Conservation (phyloP, 1,140 invertebrate species). For the Brevipalpus yothersi region DNA sequence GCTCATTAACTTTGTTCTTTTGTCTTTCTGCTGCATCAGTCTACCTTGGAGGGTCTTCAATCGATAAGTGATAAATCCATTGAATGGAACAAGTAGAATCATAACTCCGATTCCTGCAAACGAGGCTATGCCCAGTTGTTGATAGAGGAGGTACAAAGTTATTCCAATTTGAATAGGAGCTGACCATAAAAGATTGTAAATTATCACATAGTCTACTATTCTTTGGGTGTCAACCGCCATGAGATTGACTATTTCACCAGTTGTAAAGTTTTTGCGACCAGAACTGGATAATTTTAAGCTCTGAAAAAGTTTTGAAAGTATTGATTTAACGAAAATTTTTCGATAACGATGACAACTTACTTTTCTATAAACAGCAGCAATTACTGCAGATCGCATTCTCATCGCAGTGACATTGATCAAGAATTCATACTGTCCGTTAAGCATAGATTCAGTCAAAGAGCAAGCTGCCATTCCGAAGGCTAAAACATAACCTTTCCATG, state of each 20-base stretch:
- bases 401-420: constrained; percentile 1
- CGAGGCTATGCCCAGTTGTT: constrained; percentile 17
- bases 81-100: constrained; percentile 55
- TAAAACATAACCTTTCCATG: constrained; percentile 7
- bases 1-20: constrained; percentile 22
- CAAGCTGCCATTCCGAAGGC: constrained; percentile 4
- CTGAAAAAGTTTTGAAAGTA: background rate
- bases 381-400: constrained; percentile 4
- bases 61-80: constrained; percentile 61
- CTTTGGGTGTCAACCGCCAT: constrained; percentile 11
- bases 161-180: constrained; percentile 16
- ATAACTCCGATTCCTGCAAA: constrained; percentile 22
- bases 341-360: background rate
- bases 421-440: constrained; percentile 6
- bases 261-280: constrained; percentile 12
- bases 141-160: constrained; percentile 19
- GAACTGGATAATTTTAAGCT: constrained; percentile 8
- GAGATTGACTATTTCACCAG: constrained; percentile 12
- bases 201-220: constrained; percentile 7
- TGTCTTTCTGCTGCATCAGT: constrained; percentile 19
- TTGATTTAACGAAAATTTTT: background rate
- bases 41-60: constrained; percentile 29
- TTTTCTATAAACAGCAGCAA: constrained; percentile 8
- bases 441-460: background rate
- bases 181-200: constrained; percentile 13